phyloP scores from a whole-genome alignment of 2,888 invertebrate genomes.

The Dryobota labecula region DNA sequence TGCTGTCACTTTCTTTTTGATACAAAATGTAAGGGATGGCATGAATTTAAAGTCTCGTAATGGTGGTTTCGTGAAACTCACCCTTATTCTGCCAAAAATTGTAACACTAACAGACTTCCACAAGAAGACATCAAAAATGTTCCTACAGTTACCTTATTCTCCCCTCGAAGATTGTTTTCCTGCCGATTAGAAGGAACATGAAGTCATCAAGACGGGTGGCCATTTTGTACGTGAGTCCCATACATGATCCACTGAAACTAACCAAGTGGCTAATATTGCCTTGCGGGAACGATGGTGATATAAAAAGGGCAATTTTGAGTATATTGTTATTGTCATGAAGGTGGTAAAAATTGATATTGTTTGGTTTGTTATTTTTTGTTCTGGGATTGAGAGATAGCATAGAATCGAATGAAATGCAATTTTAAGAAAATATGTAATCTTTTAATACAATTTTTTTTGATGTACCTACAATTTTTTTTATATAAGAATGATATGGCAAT shows the following conservation, averaged over 20 bases:
- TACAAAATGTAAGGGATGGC: too few relatives aligned
- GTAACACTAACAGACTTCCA: neutral
- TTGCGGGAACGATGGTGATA: conserved; percentile 52
- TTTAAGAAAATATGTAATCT: too few relatives aligned
- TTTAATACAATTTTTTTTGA: too few relatives aligned
- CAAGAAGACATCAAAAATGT: conserved; percentile 16
- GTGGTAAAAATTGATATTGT: conserved; percentile 57
- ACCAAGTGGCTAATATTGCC: conserved; percentile 60
- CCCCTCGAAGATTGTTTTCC: conserved; percentile 66
- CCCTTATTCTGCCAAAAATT: too few relatives aligned
- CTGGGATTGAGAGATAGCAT: neutral
- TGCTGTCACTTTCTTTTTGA: too few relatives aligned
- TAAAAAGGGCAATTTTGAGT: conserved; percentile 65
- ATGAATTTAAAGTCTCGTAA: too few relatives aligned
- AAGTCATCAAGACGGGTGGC: conserved; percentile 70
- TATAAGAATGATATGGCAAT: too few relatives aligned
- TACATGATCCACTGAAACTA: conserved; percentile 51
- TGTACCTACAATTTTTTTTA: too few relatives aligned
- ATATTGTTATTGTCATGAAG: conserved; percentile 57
- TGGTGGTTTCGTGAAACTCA: too few relatives aligned
- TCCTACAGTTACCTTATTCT: conserved; percentile 39
- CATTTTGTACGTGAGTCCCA: conserved; percentile 75
- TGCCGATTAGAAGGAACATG: conserved; percentile 75
- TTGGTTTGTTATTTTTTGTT: conserved; percentile 31
- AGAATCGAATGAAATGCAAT: too few relatives aligned